These are phyloP conservation scores for Hemithea aestivaria DNA, from an alignment of 2,888 invertebrate species.

Conservation along the genomic window DNA sequence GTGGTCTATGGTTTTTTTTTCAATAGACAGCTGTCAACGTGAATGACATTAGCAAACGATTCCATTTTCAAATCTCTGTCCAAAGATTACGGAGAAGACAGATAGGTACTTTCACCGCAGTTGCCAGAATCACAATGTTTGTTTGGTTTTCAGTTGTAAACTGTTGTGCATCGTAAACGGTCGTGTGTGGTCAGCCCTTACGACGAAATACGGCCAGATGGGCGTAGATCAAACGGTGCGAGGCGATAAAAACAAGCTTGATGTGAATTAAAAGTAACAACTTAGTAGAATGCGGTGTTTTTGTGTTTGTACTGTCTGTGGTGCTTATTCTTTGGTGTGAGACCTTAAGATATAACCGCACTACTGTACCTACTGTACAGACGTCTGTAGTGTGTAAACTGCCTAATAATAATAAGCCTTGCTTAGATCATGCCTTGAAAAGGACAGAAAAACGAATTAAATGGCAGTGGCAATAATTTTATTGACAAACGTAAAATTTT, in stretches of 20 bases:
- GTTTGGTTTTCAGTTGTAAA: conserved; percentile 68
- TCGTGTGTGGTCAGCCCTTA: conserved; percentile 79
- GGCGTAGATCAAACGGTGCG: conserved; percentile 67
- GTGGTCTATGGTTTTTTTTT: too few species aligned
- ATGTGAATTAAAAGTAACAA: conserved; percentile 72
- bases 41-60: conserved; percentile 27
- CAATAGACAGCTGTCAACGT: conserved; percentile 13
- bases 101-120: conserved; percentile 55
- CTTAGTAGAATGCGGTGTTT: conserved; percentile 45
- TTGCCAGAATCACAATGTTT: conserved; percentile 73
- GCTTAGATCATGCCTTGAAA: too few species aligned
- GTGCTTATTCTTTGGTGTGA: too few species aligned
- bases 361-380: too few species aligned
- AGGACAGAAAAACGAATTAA: too few species aligned
- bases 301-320: too few species aligned
- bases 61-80: conserved; percentile 37
- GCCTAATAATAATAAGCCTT: too few species aligned
- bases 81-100: conserved; percentile 46
- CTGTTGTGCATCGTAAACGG: conserved; percentile 73
- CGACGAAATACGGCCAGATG: conserved; percentile 77
- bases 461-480: too few species aligned
- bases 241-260: conserved; percentile 71
- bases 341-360: too few species aligned
- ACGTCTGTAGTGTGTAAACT: too few species aligned
- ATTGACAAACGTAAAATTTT: too few species aligned